phyloP scores from a whole-genome alignment of 2,888 invertebrate species.

The Drosophila atroscutellata region DNA sequence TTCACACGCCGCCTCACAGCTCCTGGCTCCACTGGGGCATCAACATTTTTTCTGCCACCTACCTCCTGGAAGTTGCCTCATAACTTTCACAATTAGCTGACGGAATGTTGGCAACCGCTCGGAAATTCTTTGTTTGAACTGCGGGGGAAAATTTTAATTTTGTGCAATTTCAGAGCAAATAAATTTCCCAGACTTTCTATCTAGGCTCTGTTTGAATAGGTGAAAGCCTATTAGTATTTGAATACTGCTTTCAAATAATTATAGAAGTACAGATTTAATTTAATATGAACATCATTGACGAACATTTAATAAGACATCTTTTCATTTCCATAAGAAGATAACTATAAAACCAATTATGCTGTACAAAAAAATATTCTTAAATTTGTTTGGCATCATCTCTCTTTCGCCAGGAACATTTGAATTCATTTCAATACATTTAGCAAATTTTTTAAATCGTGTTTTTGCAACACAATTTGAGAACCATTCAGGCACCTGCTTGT shows the following conservation, averaged over 20 bases:
- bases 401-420: background rate
- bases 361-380: background rate
- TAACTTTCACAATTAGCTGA: constrained; percentile 63
- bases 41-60: constrained; percentile 7
- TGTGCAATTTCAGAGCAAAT: constrained; percentile 28
- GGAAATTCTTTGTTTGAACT: constrained; percentile 30
- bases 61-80: constrained; percentile 32
- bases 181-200: constrained; percentile 9
- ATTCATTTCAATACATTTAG: background rate
- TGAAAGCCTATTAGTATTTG: background rate
- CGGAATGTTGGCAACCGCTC: constrained; percentile 37
- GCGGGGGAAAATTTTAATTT: constrained; percentile 34
- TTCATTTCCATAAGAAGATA: fast-evolving
- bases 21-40: constrained; percentile 14
- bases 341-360: too few species aligned
- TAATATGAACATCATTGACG: background rate
- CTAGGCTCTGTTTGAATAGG: background rate
- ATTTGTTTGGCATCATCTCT: background rate
- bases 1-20: constrained; percentile 26
- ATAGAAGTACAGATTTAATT: background rate
- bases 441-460: background rate
- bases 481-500: constrained; percentile 29
- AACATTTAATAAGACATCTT: background rate
- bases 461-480: background rate
- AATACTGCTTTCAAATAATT: background rate